Evolutionary conservation across 2,888 invertebrate genomes (phyloP), one percentile per base, ranked within the genome.

Genomic region (Phortica magna): DNA sequence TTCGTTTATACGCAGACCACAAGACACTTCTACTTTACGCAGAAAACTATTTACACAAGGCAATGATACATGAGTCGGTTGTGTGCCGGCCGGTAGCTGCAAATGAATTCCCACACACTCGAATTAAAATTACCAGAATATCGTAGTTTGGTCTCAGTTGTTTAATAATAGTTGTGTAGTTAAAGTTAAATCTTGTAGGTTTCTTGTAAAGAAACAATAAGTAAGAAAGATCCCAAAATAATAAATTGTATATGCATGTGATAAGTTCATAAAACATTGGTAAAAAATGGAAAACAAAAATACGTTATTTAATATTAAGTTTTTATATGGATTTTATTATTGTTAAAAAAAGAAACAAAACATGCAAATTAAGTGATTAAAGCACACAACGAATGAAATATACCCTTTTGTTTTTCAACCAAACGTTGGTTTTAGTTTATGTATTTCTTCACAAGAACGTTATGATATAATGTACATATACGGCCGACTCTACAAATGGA

Each of bases 21-120:
- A 86, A 73, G 91, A 91, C 82, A 83, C 87, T 31, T 90, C 90
- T 31, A 89, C 90, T 43, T 76, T 90, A 73, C 84, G 87, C 65
- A 86, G 91, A 61, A 91, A 90, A 76, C 80, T 91, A 17, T 91
- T 91, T 83, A 78, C 83, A 67, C 82, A 88, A 80, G 83, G 83
- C 77, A 88, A 85, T 70, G 90, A 91, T n/a, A 68, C 48, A 12
- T 68, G 68, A 68, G 17, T 19, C 39, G 22, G 17, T 17, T 31
- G 31, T 31, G 31, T 31, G 55, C n/a, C n/a, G 55, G 31, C 31
- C 31, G 31, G 55, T 17, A 1, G 55, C 55, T 22, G 61, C 7
- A n/a, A 12, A 61, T 9, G 61, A 19, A 61, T 19, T 22, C 19
- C 61, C 22, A n/a, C 61, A 43, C 10, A 6, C 14, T 43, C 68